phyloP scores from a whole-genome alignment of 2,888 invertebrate species.

The Drosophila neotestacea region DNA sequence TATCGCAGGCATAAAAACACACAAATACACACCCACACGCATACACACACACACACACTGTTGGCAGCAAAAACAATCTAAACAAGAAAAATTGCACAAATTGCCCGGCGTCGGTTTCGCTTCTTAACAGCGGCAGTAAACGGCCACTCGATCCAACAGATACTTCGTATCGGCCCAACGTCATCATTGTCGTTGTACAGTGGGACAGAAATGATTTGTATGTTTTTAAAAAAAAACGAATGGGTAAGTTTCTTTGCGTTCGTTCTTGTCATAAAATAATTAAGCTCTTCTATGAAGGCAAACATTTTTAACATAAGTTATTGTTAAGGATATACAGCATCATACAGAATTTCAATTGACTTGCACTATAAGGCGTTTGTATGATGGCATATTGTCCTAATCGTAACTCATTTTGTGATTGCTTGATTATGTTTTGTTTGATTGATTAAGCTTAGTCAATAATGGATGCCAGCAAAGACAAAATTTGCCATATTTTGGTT shows the following conservation, averaged over 20 bases:
- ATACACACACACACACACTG: slow-evolving; percentile 34
- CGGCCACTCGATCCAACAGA: slow-evolving; percentile 48
- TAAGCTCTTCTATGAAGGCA: too few species aligned
- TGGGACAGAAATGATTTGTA: slow-evolving; percentile 20
- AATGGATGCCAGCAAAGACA: too few species aligned
- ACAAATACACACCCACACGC: slow-evolving; percentile 37
- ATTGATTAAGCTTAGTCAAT: too few species aligned
- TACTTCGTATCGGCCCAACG: slow-evolving; percentile 43
- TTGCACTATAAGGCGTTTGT: too few species aligned
- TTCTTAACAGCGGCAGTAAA: slow-evolving; percentile 68
- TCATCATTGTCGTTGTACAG: slow-evolving; percentile 50
- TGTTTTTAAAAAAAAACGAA: not conserved
- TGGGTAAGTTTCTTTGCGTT: not conserved
- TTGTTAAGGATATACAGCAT: too few species aligned
- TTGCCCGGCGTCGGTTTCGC: slow-evolving; percentile 71
- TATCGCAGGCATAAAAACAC: slow-evolving; percentile 75
- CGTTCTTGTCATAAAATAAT: not conserved
- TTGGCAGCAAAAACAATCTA: slow-evolving; percentile 69
- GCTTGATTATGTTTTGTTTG: too few species aligned
- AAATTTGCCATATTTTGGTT: too few species aligned
- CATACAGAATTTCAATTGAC: too few species aligned
- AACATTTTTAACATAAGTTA: too few species aligned
- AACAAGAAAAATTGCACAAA: slow-evolving; percentile 78
- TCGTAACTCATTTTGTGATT: too few species aligned
- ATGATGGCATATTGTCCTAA: too few species aligned